Evolutionary conservation across 2,797 vertebrate genomes (phyloP).

Genomic region (Delichon dasypus): DNA sequence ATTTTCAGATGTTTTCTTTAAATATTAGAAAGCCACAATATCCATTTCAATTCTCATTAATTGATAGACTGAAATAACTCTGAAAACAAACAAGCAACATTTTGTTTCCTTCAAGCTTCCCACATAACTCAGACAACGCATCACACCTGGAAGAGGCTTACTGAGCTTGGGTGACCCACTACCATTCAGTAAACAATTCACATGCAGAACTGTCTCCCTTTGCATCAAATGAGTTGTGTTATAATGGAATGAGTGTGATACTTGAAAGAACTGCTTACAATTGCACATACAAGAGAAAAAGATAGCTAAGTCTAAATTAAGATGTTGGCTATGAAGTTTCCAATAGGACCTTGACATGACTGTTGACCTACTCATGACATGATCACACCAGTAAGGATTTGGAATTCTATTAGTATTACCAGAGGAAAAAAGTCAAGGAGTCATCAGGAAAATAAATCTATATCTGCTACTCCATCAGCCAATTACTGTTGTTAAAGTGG

Average conservation of each 20-base stretch:
- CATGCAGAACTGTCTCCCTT: slow-evolving; percentile 75
- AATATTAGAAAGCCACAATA: not conserved
- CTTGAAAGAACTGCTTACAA: slow-evolving; percentile 81
- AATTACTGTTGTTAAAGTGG: slow-evolving; percentile 99
- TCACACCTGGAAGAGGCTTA: slow-evolving; percentile 15
- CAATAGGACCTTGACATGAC: slow-evolving; percentile 99
- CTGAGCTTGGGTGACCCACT: slow-evolving; percentile 58
- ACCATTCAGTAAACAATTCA: slow-evolving; percentile 71
- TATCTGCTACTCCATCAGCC: slow-evolving; percentile 99
- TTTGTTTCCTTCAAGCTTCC: not conserved
- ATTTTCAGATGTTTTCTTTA: not conserved
- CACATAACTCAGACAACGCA: not conserved
- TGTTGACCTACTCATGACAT: slow-evolving; percentile 99
- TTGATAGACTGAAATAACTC: not conserved
- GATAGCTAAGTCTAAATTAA: slow-evolving; percentile 97
- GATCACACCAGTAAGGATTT: slow-evolving; percentile 95
- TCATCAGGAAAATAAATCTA: slow-evolving; percentile 99
- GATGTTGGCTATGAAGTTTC: slow-evolving; percentile 97
- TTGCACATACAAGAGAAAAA: slow-evolving; percentile 80
- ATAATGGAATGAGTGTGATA: slow-evolving; percentile 79
- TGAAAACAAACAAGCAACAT: slow-evolving; percentile 8
- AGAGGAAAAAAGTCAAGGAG: slow-evolving; percentile 97
- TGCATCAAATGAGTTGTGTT: slow-evolving; percentile 80
- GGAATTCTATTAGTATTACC: slow-evolving; percentile 99
- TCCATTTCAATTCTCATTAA: not conserved